Evolutionary conservation across 1,140 invertebrate genomes (phyloP).

Genomic region (Cotesia vestalis): DNA sequence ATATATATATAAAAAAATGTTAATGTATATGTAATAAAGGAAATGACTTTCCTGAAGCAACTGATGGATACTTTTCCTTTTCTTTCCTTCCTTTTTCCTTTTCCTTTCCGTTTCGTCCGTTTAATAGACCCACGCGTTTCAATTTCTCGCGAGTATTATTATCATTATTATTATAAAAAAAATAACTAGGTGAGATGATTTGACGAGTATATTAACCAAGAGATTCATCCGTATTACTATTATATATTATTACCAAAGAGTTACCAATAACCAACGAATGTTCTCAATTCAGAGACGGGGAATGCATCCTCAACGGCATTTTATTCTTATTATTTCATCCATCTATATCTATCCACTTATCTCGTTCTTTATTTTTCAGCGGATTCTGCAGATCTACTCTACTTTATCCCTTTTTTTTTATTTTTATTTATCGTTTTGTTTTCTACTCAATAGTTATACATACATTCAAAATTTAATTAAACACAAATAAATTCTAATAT

Average conservation of each 20-base stretch:
- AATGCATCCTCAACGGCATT: background rate
- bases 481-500: no score
- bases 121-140: slow-evolving; percentile 41
- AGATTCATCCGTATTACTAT: background rate
- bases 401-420: no score
- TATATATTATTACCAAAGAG: background rate
- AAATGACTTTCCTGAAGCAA: slow-evolving; percentile 37
- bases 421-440: no score
- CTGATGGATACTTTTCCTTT: slow-evolving; percentile 36
- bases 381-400: no score
- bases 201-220: no score
- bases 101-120: slow-evolving; percentile 26
- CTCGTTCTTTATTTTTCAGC: slow-evolving; percentile 16
- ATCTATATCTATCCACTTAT: slow-evolving; percentile 5
- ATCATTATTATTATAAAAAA: no score
- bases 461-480: no score
- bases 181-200: no score
- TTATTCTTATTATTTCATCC: background rate
- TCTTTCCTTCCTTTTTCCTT: slow-evolving; percentile 22
- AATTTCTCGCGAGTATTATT: slow-evolving; percentile 17
- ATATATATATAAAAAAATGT: slow-evolving; percentile 11
- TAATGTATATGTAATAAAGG: slow-evolving; percentile 15
- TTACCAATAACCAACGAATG: slow-evolving; percentile 31
- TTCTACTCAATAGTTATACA: no score
- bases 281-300: background rate